Evolutionary conservation across 2,797 vertebrate species (phyloP), one percentile per base, ranked within the genome.

Genomic region (Acomys russatus): DNA sequence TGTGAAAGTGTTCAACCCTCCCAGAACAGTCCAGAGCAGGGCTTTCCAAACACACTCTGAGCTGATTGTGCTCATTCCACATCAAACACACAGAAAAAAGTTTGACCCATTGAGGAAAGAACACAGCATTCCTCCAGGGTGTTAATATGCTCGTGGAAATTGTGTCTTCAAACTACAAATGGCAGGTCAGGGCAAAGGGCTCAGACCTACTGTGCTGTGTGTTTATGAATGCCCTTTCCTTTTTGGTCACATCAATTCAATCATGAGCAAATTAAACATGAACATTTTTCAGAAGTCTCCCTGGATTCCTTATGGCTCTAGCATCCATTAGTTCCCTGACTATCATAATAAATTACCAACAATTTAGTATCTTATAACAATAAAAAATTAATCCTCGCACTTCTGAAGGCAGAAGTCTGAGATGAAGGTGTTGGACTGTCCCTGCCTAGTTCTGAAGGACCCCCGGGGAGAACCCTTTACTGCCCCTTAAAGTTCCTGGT

Each of bases 131-230:
- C 87, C n/a, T 51, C 51, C 12, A 9, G 80, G 49, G 51, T 83
- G n/a, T 96, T 56, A 28, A 23, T 61, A 68, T 15, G 18, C 9
- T 97, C 85, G n/a, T 54, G 11, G 73, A 44, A 95, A 88, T 9
- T 20, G 14, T 23, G 51, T 70, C 54, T 80, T 18, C 71, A 91
- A 23, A 74, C n/a, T 83, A 63, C 0, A 1, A 90, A 38, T 5
- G 83, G 23, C 44, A n/a, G 8, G 23, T 56, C n/a, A 51, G 54
- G 35, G n/a, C 22, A 59, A 84, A 73, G 68, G 2, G 44, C 63
- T 68, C 12, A 10, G 23, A 68, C 23, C 35, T 28, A 28, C 12
- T 56, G n/a, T 87, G 54, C 12, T 6, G 8, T 30, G 15, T 61
- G 25, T 73, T 38, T n/a, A 54, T 49, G 4, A 9, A 22, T 78